These are phyloP conservation scores for Chrysochloris asiatica DNA, from an alignment of 2,113 vertebrate species.

Conservation along the genomic window DNA sequence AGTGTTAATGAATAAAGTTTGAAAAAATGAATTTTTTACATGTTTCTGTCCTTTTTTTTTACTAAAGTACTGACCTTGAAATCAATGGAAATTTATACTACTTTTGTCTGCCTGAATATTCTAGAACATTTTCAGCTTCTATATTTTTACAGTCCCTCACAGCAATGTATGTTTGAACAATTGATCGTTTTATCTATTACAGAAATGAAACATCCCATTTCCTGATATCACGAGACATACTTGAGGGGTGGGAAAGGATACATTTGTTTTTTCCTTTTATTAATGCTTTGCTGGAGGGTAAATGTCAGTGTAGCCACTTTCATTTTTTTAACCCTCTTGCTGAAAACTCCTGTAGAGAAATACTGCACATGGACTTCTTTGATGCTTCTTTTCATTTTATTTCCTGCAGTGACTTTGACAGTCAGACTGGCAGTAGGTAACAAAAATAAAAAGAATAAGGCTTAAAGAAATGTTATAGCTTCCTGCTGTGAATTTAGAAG, in stretches of 20 bases:
- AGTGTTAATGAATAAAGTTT: not conserved
- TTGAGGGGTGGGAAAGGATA: constrained; percentile 58
- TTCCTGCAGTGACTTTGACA: constrained; percentile 77
- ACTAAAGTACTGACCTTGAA: not conserved
- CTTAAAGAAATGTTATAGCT: constrained; percentile 62
- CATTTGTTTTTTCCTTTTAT: constrained; percentile 76
- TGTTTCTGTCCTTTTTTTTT: not conserved
- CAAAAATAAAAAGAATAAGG: constrained; percentile 72
- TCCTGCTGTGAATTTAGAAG: constrained; percentile 69
- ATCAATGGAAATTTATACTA: not conserved
- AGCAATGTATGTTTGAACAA: constrained; percentile 57
- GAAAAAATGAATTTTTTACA: not conserved
- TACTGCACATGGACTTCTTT: constrained; percentile 68
- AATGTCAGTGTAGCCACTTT: constrained; percentile 76
- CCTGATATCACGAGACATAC: constrained; percentile 57
- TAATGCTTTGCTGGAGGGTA: constrained; percentile 79
- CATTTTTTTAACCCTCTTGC: constrained; percentile 71
- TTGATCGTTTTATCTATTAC: constrained; percentile 59
- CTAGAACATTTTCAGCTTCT: not conserved
- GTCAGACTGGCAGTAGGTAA: constrained; percentile 57
- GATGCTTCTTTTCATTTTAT: constrained; percentile 78
- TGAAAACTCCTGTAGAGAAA: constrained; percentile 76
- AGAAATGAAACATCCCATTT: constrained; percentile 66
- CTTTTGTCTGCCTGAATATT: constrained; percentile 51
- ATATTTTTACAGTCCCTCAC: constrained; percentile 42